Evolutionary conservation across 2,797 vertebrate genomes (phyloP).

Genomic region (Anguilla megastoma): DNA sequence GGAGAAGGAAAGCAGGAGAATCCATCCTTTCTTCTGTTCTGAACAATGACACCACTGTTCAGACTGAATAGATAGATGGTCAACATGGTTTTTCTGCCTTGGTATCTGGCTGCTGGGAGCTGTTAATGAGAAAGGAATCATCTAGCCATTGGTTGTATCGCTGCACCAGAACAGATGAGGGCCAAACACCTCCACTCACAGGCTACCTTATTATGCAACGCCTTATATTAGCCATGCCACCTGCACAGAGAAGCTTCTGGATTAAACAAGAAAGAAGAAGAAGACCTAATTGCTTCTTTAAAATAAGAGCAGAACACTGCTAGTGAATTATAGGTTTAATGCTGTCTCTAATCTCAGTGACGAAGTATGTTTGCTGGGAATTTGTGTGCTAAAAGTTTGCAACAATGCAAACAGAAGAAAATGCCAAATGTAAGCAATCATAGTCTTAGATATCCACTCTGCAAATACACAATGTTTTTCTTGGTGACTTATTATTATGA

Average conservation of each 20-base stretch:
- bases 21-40: constrained; percentile 56
- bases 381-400: neutral
- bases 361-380: neutral
- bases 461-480: neutral
- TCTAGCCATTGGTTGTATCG: neutral
- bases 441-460: neutral
- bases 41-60: constrained; percentile 28
- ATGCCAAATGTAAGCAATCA: neutral
- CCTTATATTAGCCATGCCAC: neutral
- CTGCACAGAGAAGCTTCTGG: neutral
- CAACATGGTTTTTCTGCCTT: neutral
- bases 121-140: constrained; percentile 6
- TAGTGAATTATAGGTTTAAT: neutral
- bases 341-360: neutral
- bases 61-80: constrained; percentile 10
- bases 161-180: neutral
- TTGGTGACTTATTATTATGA: neutral
- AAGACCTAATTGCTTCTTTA: neutral
- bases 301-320: neutral
- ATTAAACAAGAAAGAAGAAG: neutral
- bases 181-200: neutral
- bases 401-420: neutral
- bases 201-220: neutral
- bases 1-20: constrained; percentile 43
- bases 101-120: constrained; percentile 1